A percentile compares a stretch with the other conserved stretches of the same genome.
phyloP scores from a whole-genome alignment of 2,113 vertebrate genomes.

The Uria aalge region DNA sequence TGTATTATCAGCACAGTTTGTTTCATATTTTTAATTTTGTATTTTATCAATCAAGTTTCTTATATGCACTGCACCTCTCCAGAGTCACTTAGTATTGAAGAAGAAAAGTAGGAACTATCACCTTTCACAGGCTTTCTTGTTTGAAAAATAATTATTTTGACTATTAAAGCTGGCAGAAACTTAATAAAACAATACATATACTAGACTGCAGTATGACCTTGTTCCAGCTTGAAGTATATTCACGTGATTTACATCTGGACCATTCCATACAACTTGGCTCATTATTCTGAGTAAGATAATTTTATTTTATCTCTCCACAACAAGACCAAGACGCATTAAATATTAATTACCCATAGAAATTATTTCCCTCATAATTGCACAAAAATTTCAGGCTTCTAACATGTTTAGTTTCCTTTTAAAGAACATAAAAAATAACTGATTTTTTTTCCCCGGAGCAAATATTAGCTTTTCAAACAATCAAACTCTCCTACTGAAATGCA shows the following conservation, averaged over 20 bases:
- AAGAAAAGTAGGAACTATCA: not conserved
- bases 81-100: not conserved
- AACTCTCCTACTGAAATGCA: slow-evolving; percentile 4
- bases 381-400: not conserved
- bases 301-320: not conserved
- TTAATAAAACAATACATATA: not conserved
- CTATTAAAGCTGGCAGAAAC: not conserved
- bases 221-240: not conserved
- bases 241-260: not conserved
- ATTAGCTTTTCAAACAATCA: slow-evolving; percentile 17
- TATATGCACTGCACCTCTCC: not conserved
- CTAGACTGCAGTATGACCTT: not conserved
- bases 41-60: not conserved
- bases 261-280: not conserved
- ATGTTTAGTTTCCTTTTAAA: not conserved
- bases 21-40: not conserved
- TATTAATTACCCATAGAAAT: not conserved
- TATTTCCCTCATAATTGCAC: not conserved
- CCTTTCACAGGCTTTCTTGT: not conserved
- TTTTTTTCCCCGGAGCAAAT: not conserved
- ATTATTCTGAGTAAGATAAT: not conserved
- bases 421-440: not conserved
- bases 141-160: not conserved
- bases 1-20: not conserved
- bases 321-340: not conserved